phyloP scores from a whole-genome alignment of 2,888 invertebrate species.

The Archips crataeganus region DNA sequence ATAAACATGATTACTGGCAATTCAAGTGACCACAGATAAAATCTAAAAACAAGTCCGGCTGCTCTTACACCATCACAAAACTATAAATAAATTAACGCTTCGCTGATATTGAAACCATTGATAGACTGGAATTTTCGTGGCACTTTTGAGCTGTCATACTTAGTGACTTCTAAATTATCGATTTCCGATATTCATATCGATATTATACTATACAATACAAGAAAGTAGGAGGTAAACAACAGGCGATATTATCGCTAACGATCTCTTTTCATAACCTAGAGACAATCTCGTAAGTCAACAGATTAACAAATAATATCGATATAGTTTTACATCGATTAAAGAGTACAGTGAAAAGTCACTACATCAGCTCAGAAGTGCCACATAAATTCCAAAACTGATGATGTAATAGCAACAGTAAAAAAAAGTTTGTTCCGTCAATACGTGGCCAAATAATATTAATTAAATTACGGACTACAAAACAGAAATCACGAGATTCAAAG shows the following conservation, averaged over 20 bases:
- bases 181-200: too few species aligned
- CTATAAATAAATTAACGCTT: background rate
- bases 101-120: background rate
- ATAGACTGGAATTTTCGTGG: background rate
- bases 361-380: too few species aligned
- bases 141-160: too few species aligned
- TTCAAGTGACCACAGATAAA: constrained; percentile 21
- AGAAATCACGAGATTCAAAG: constrained; percentile 36
- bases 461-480: constrained; percentile 22
- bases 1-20: constrained; percentile 20
- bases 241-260: too few species aligned
- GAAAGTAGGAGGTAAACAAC: too few species aligned
- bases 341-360: too few species aligned
- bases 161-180: too few species aligned
- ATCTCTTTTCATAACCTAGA: too few species aligned
- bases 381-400: background rate
- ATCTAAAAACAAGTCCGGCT: constrained; percentile 18
- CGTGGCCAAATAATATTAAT: constrained; percentile 21
- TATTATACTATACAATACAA: too few species aligned
- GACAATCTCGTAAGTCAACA: too few species aligned
- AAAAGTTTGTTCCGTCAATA: constrained; percentile 31
- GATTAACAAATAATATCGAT: too few species aligned
- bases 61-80: constrained; percentile 11
- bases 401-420: constrained; percentile 4
- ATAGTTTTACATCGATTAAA: too few species aligned